Base-by-base conservation (phyloP, 2,113 vertebrate species). In the Ranitomeya variabilis region DNA sequence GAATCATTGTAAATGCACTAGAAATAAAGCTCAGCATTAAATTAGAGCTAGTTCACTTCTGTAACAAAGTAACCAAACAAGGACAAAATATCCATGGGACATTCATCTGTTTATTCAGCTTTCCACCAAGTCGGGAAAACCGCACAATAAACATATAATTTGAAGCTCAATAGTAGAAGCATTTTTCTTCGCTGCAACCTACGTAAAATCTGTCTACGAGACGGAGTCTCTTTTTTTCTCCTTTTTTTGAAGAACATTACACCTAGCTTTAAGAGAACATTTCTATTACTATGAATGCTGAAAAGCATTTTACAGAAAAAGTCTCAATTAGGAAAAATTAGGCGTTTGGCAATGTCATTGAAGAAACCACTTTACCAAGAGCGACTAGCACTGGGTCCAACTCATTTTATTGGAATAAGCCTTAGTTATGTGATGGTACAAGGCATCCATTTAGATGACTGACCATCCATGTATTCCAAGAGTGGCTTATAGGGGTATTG, bases 1-100 rank as follows among this genome's bases (percentile, higher is more conserved):
- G 66, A 85, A 85, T 26, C 67, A 85, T 71, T 85, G 83, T 37
- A 85, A 85, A 85, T 19, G 83, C 16, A 55, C 83, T 73, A 19
- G 67, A 74, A 85, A 83, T 83, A 83, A 83, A 82, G 26, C 81
- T 83, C 37, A 83, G 81, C 81, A 83, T 83, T 83, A 83, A 83
- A 83, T 83, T 54, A 83, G 64, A 69, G 81, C 45, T 59, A 57
- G 67, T 73, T 85, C 83, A 23, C 67, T 59, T 85, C 67, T 55
- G 54, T 74, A 85, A 85, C 82, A 85, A 71, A 85, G 67, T 73
- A 73, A 73, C 83, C 74, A 85, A 85, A 73, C 85, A 77, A 76
- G 71, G 73, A 77, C 73, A 64, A 57, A 76, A 76, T 86, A 86
- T 51, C 85, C 73, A 64, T 62, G 57, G 73, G 59, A 86, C 74